Evolutionary conservation across 2,113 vertebrate genomes (phyloP).

Genomic region (Collichthys lucidus): DNA sequence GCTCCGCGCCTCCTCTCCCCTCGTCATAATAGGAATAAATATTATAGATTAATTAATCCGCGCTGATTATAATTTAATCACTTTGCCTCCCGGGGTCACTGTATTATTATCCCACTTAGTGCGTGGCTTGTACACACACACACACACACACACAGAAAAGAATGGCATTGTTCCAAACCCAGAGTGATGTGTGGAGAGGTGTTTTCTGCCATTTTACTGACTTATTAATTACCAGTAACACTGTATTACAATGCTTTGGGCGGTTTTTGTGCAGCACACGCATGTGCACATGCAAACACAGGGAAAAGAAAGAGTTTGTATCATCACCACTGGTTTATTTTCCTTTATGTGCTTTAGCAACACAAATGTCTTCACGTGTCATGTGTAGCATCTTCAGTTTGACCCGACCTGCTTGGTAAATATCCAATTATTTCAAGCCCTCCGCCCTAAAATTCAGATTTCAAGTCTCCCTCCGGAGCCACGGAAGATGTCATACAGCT

Average conservation of each 20-base stretch:
- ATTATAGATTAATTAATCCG: conserved; percentile 99
- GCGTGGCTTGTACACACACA: conserved; percentile 82
- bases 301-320: not conserved
- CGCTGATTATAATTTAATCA: conserved; percentile 99
- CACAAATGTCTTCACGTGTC: not conserved
- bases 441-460: not conserved
- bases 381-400: not conserved
- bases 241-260: conserved; percentile 72
- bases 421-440: not conserved
- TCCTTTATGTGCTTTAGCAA: not conserved
- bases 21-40: conserved; percentile 97
- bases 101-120: conserved; percentile 89
- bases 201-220: conserved; percentile 73
- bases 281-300: not conserved
- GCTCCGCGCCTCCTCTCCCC: conserved; percentile 88
- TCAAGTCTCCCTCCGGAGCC: too few species aligned
- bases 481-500: not conserved
- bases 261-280: conserved; percentile 22
- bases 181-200: conserved; percentile 47
- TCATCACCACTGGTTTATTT: not conserved
- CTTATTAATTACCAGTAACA: conserved; percentile 77
- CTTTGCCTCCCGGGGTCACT: conserved; percentile 89
- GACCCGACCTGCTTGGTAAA: not conserved
- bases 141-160: conserved; percentile 34
- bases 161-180: conserved; percentile 72